Conservation (phyloP, 2,113 vertebrate species). For the Thunnus maccoyii region DNA sequence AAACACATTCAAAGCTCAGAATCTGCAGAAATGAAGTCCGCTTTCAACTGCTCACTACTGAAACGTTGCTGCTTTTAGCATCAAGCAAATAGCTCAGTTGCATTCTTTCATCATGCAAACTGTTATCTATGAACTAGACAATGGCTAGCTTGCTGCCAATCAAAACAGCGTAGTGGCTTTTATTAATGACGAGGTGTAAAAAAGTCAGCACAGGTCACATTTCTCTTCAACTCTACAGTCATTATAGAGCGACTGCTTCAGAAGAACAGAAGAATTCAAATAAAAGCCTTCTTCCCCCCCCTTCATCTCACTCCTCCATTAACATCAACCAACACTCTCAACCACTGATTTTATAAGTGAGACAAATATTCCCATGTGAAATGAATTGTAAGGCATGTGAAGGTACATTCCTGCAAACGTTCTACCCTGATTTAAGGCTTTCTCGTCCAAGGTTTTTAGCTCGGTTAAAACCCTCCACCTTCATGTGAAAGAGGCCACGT, state of each 20-base stretch:
- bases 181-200: conserved; percentile 51
- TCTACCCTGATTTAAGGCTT: conserved; percentile 61
- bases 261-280: conserved; percentile 60
- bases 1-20: conserved; percentile 29
- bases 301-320: conserved; percentile 56
- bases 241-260: conserved; percentile 43
- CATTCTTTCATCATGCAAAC: not conserved
- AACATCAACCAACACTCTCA: conserved; percentile 71
- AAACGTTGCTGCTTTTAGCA: not conserved
- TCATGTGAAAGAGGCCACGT: conserved; percentile 45
- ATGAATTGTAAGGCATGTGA: conserved; percentile 68
- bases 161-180: conserved; percentile 38
- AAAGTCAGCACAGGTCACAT: conserved; percentile 35
- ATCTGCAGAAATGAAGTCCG: not conserved
- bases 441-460: conserved; percentile 38
- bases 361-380: conserved; percentile 77
- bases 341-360: conserved; percentile 64
- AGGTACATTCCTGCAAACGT: conserved; percentile 70
- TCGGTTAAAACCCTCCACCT: conserved; percentile 43
- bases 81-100: conserved; percentile 4
- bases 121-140: conserved; percentile 34
- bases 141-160: conserved; percentile 34
- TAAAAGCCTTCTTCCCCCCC: conserved; percentile 50
- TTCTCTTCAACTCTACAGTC: conserved; percentile 32
- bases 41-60: not conserved